Evolutionary conservation across 2,113 vertebrate genomes (phyloP), one percentile per base, ranked within the genome.

Genomic region (Ovibos moschatus): DNA sequence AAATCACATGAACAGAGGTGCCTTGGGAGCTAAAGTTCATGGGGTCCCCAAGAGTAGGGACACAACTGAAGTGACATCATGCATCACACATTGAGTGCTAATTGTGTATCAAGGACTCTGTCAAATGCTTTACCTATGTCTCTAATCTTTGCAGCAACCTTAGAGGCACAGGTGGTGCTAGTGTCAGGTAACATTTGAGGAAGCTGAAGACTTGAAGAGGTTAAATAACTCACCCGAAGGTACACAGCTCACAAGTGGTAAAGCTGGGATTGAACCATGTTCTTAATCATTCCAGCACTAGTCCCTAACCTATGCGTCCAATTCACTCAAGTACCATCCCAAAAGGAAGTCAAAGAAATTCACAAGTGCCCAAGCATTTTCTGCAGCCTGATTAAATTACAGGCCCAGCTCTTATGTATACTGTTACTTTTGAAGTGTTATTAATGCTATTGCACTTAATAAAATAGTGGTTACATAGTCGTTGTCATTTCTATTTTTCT

Each of bases 161-260:
- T 45, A 25, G 87, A 30, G 50, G 81, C 51, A 92, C 45, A 74
- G 74, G 92, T 60, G 25, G 74, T 83, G 17, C 91, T 94, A 87
- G 33, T 82, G 71, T 36, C 74, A 85, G 87, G 83, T 94, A 50
- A 81, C 64, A 60, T 45, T 21, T 58, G 76, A 95, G 30, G 14
- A 90, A 94, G 87, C 40, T 58, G 36, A 95, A 67, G 58, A 96
- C 58, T 58, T 85, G 87, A 95, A 91, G 87, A 89, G 30, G 74
- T 95, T 96, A 94, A 93, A 57, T 87, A 82, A 94, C 74, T 79
- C 81, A 92, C 40, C 85, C 40, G 92, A 94, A 43, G 94, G 84
- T 62, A 87, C 87, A 92, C 15, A 71, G 87, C 40, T 93, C n/a
- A 78, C 79, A 50, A 53, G 90, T 55, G 36, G 64, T 60, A 85